phyloP scores from a whole-genome alignment of 2,888 invertebrate species.

The Apotomis turbidana region DNA sequence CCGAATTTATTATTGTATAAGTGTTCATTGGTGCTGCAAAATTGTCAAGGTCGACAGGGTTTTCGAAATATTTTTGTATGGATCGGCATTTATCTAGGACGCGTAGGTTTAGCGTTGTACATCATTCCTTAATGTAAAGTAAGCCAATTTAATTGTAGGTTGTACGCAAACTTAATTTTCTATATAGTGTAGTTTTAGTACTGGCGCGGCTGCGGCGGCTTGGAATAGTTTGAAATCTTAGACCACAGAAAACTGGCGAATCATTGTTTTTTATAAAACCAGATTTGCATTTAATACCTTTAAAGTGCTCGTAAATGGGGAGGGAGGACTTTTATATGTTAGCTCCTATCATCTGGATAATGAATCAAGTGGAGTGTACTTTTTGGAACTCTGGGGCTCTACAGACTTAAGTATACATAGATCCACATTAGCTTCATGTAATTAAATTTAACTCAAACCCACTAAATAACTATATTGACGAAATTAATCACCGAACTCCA shows the following conservation, averaged over 20 bases:
- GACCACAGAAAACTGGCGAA: neutral
- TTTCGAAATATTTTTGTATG: conserved; percentile 65
- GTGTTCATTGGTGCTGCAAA: conserved; percentile 78
- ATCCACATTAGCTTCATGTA: too few species aligned
- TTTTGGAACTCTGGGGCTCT: too few species aligned
- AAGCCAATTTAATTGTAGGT: conserved; percentile 62
- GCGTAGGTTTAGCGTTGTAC: conserved; percentile 57
- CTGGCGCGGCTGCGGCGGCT: conserved; percentile 10
- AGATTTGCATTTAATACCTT: too few species aligned
- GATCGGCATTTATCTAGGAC: conserved; percentile 54
- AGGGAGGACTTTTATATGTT: too few species aligned
- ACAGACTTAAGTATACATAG: too few species aligned
- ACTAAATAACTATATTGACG: too few species aligned
- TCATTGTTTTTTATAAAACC: neutral
- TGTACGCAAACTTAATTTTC: conserved; percentile 61
- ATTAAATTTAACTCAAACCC: too few species aligned
- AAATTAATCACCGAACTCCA: too few species aligned
- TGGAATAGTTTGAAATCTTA: neutral
- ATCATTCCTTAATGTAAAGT: conserved; percentile 72
- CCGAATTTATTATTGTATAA: conserved; percentile 57
- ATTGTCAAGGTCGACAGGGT: conserved; percentile 71
- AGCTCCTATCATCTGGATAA: too few species aligned
- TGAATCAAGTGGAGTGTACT: too few species aligned
- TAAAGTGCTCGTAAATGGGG: too few species aligned
- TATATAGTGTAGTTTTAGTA: conserved; percentile 33